Evolutionary conservation across 2,888 invertebrate genomes (phyloP), one percentile per base, ranked within the genome.

Genomic region (Tiphia femorata): DNA sequence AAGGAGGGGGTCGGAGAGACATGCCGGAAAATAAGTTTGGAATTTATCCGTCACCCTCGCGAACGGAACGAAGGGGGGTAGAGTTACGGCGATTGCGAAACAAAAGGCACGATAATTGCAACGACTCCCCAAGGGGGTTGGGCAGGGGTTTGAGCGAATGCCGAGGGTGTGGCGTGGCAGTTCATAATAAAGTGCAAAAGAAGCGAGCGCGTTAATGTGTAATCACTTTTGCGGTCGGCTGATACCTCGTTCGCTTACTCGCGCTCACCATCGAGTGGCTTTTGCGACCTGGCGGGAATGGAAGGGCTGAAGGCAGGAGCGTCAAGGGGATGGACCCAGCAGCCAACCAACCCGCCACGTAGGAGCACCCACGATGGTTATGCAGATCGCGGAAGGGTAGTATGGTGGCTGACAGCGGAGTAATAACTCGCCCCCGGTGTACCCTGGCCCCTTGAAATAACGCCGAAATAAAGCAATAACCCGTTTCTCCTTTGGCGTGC

Each of bases 171-270:
- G 60, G 33, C 49, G 41, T 52, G 49, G 59, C 33, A 64, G 73
- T 72, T 77, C 70, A 78, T 81, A 80, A 79, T 75, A 75, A 77
- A 73, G 70, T 71, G 74, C 71, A 68, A 74, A n/a, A 76, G 73
- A 76, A 77, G 70, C 72, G 73, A n/a, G 58, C 63, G 58, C 78
- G 79, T 80, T 82, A 80, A 82, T 81, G 81, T 77, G 79, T 79
- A 81, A 81, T 79, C 76, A 79, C 75, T 81, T 70, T 67, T 73
- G 76, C 57, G 75, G 73, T 70, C 66, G 64, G 67, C 70, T 66
- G 72, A 77, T 74, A 72, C n/a, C n/a, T n/a, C n/a, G n/a, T n/a
- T n/a, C n/a, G n/a, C n/a, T n/a, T n/a, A n/a, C 68, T 62, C 61
- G 73, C 67, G 69, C 63, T n/a, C 67, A 69, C 65, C 62, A 75